phyloP scores from a whole-genome alignment of 2,888 invertebrate species.

The Leptopilina syphax region DNA sequence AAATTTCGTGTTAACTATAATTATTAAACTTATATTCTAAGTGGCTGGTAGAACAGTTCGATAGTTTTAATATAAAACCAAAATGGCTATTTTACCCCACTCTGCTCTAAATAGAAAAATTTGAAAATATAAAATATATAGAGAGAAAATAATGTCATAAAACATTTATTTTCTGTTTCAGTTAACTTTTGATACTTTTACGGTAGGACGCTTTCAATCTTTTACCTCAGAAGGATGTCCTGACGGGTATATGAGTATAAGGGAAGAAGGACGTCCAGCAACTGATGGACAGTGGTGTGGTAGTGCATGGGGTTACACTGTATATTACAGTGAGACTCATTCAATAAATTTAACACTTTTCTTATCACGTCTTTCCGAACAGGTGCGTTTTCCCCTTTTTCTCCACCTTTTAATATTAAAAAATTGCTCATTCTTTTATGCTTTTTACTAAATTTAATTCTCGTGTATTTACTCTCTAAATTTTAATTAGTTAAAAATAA shows the following conservation, averaged over 20 bases:
- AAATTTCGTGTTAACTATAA: too few species aligned
- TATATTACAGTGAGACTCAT: constrained; percentile 90
- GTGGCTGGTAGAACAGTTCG: too few species aligned
- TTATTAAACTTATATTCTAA: too few species aligned
- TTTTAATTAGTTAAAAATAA: too few species aligned
- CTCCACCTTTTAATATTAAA: too few species aligned
- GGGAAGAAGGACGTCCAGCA: constrained; percentile 84
- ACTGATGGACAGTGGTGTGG: constrained; percentile 91
- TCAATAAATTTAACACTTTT: constrained; percentile 87
- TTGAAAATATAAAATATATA: background rate
- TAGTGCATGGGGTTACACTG: constrained; percentile 90
- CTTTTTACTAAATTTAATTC: too few species aligned
- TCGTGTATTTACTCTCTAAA: too few species aligned
- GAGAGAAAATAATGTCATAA: constrained; percentile 8
- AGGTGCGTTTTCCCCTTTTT: constrained; percentile 78
- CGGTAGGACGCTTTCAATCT: constrained; percentile 88
- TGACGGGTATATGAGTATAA: constrained; percentile 89
- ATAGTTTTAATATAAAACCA: too few species aligned
- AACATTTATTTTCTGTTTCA: constrained; percentile 75
- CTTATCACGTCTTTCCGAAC: constrained; percentile 84
- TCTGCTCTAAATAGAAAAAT: too few species aligned
- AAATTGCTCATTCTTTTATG: too few species aligned
- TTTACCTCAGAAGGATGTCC: constrained; percentile 88
- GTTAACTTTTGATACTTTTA: constrained; percentile 90
- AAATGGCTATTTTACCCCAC: too few species aligned